Evolutionary conservation across 23 tunicate genomes (phyloP).

Genomic region (Trididemnum nubilum): DNA sequence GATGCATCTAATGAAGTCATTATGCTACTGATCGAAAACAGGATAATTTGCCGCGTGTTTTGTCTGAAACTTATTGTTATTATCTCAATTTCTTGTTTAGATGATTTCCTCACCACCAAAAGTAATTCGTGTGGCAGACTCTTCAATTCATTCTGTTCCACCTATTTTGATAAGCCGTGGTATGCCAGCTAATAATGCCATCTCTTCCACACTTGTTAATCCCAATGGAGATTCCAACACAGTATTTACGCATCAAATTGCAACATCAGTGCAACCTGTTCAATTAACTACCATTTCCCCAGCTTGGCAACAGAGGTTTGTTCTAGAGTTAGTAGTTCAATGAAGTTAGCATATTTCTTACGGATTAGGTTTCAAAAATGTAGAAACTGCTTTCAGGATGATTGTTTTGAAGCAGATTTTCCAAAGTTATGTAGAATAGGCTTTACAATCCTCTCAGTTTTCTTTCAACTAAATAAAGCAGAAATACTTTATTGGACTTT

Average conservation of each 20-base stretch:
- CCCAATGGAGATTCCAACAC: background rate
- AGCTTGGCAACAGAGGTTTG: constrained; percentile 55
- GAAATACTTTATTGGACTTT: too few species aligned
- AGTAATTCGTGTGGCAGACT: constrained; percentile 18
- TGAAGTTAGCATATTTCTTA: background rate
- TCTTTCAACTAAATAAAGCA: too few species aligned
- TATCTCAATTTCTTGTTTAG: constrained; percentile 22
- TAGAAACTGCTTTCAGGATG: too few species aligned
- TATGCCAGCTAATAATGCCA: background rate
- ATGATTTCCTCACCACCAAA: constrained; percentile 49
- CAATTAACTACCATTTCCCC: constrained; percentile 62
- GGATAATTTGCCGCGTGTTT: too few species aligned
- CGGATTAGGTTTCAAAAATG: too few species aligned
- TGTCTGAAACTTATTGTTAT: too few species aligned
- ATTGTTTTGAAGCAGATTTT: too few species aligned
- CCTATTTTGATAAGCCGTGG: background rate
- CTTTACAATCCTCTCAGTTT: too few species aligned
- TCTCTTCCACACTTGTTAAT: background rate
- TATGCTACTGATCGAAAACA: too few species aligned
- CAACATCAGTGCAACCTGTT: constrained; percentile 49
- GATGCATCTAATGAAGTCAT: too few species aligned
- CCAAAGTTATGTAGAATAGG: too few species aligned
- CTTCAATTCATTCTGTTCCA: background rate
- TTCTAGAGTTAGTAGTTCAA: background rate
- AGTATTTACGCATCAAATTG: constrained; percentile 5